These are phyloP conservation scores for Zophobas atratus DNA, from an alignment of 1,140 invertebrate genomes.

Conservation along the genomic window DNA sequence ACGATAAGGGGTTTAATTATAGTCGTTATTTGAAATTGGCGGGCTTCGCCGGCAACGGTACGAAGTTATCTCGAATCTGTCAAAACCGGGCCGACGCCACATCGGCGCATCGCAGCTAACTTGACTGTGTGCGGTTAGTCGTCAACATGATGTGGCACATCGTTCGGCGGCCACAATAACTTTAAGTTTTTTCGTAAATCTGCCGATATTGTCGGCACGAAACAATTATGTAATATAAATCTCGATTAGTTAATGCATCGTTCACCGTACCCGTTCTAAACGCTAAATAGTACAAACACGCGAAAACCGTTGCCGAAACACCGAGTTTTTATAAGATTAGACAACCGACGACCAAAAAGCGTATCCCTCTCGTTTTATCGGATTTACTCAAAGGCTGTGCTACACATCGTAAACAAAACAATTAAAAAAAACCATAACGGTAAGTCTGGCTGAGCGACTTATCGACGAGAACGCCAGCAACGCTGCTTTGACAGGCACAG, in stretches of 20 bases:
- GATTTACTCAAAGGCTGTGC: constrained; percentile 66
- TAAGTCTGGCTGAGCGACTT: constrained; percentile 54
- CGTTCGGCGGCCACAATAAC: constrained; percentile 61
- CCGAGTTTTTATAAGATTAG: constrained; percentile 56
- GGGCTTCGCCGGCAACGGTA: constrained; percentile 11
- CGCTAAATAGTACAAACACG: constrained; percentile 63
- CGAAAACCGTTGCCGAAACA: constrained; percentile 56
- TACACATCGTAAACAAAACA: constrained; percentile 62
- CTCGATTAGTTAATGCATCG: constrained; percentile 63
- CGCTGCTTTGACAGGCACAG: constrained; percentile 30
- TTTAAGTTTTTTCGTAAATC: constrained; percentile 65
- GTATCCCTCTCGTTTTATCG: constrained; percentile 63
- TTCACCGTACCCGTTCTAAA: constrained; percentile 61
- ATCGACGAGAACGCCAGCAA: constrained; percentile 11
- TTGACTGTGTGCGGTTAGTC: constrained; percentile 63
- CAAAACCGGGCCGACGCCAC: constrained; percentile 47
- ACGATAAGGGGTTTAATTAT: too few species aligned
- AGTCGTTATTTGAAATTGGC: constrained; percentile 46
- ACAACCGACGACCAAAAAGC: constrained; percentile 59
- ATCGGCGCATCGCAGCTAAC: constrained; percentile 57
- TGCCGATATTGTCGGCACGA: constrained; percentile 62
- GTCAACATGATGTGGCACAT: constrained; percentile 69
- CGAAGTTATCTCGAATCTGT: constrained; percentile 39
- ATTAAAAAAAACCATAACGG: constrained; percentile 60
- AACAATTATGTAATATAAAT: constrained; percentile 67